Percentiles rank a stretch among this genome's conserved stretches.
phyloP scores from a whole-genome alignment of 2,888 invertebrate genomes.

The Agonopterix arenella region DNA sequence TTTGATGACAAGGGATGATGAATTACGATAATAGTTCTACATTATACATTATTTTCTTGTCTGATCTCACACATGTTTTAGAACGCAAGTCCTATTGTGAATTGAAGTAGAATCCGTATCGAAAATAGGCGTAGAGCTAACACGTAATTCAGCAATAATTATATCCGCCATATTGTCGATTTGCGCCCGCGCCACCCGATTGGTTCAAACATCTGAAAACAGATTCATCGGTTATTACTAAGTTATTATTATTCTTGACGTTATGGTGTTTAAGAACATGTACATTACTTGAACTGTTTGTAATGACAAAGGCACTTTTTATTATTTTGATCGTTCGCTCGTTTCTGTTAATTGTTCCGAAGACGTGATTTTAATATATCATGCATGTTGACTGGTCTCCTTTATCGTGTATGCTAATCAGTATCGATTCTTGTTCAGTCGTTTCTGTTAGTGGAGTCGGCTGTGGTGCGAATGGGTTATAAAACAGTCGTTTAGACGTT shows the following conservation, averaged over 20 bases:
- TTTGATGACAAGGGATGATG: too few relatives aligned
- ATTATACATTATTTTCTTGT: too few relatives aligned
- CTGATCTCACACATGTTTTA: too few relatives aligned
- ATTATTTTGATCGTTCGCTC: slow-evolving; percentile 70
- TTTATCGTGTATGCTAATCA: slow-evolving; percentile 67
- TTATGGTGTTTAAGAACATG: slow-evolving; percentile 50
- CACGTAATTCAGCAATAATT: slow-evolving; percentile 25
- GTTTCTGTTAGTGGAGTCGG: slow-evolving; percentile 13
- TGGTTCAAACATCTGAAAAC: slow-evolving; percentile 41
- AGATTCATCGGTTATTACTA: slow-evolving; percentile 35
- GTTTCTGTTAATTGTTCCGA: slow-evolving; percentile 68
- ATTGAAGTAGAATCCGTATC: not conserved
- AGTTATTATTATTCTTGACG: slow-evolving; percentile 45
- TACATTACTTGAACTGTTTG: slow-evolving; percentile 42
- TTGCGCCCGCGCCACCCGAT: slow-evolving; percentile 32
- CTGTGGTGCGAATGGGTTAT: slow-evolving; percentile 30
- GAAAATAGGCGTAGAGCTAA: slow-evolving; percentile 2
- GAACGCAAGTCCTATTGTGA: too few relatives aligned
- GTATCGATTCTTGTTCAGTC: slow-evolving; percentile 30
- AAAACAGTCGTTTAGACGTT: slow-evolving; percentile 26
- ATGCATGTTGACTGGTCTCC: slow-evolving; percentile 60
- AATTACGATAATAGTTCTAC: too few relatives aligned
- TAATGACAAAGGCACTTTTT: slow-evolving; percentile 70
- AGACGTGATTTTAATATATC: slow-evolving; percentile 74
- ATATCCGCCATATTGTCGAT: slow-evolving; percentile 47